Percentiles rank a stretch among this genome's conserved stretches.
Conservation (phyloP, 2,888 invertebrate species). For the Polydrusus cervinus region DNA sequence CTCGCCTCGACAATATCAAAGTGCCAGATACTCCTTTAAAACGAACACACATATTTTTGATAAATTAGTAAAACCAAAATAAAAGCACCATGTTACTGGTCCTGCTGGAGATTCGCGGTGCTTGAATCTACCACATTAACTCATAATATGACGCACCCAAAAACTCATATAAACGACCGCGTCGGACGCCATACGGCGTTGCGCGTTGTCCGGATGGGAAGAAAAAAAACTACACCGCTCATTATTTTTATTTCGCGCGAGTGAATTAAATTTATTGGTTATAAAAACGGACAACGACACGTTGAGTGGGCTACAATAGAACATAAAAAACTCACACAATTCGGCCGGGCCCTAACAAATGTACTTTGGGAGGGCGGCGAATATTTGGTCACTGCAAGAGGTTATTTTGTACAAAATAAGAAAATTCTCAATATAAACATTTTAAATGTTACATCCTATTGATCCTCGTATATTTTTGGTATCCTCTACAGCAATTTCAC, state of each 20-base stretch:
- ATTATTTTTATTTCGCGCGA: constrained; percentile 31
- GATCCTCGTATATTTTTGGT: neutral
- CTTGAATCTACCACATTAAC: neutral
- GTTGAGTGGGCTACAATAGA: constrained; percentile 49
- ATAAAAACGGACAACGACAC: constrained; percentile 43
- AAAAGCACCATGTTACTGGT: neutral
- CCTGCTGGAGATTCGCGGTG: neutral
- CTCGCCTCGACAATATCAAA: too few species aligned
- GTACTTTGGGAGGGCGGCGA: constrained; percentile 26
- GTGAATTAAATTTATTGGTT: constrained; percentile 44
- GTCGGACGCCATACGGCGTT: constrained; percentile 10
- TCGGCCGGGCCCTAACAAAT: constrained; percentile 30
- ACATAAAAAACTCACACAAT: constrained; percentile 43
- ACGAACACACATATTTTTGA: too few species aligned
- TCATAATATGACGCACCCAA: constrained; percentile 15
- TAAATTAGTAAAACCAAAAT: neutral
- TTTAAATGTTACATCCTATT: neutral
- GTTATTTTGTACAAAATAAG: neutral
- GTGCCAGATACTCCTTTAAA: too few species aligned
- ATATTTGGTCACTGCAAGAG: neutral
- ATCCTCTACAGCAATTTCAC: too few species aligned
- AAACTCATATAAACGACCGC: neutral
- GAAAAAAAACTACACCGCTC: constrained; percentile 21
- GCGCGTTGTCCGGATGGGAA: neutral
- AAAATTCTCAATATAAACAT: neutral